Conservation (phyloP, 2,113 vertebrate species). For the Rhinoderma darwinii region DNA sequence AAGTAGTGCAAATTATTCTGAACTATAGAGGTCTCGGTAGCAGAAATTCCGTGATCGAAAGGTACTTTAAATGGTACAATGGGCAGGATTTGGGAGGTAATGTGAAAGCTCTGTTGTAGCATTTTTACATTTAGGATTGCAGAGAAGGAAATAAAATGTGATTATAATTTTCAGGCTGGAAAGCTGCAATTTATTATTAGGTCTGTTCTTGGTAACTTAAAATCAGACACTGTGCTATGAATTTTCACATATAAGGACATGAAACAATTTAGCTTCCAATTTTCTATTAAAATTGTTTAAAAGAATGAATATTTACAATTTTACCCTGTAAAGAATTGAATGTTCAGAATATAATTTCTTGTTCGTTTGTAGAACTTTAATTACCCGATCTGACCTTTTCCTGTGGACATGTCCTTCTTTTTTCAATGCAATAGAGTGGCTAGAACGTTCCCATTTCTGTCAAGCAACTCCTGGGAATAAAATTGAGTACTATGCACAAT, state of each 20-base stretch:
- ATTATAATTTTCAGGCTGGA: constrained; percentile 20
- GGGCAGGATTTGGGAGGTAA: constrained; percentile 10
- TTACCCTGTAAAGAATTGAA: neutral
- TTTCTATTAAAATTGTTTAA: neutral
- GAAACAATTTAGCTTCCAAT: neutral
- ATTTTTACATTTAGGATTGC: constrained; percentile 10
- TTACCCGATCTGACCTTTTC: neutral
- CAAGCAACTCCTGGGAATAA: no score
- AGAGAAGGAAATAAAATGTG: constrained; percentile 25
- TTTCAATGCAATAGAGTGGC: neutral
- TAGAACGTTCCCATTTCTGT: no score
- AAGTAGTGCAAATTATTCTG: constrained; percentile 29
- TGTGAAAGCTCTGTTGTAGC: constrained; percentile 2
- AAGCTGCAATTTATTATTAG: constrained; percentile 11
- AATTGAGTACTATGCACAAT: no score
- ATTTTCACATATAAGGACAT: constrained; percentile 4
- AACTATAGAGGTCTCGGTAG: constrained; percentile 17
- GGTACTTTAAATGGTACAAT: constrained; percentile 8
- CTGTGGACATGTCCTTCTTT: neutral
- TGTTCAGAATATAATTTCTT: neutral
- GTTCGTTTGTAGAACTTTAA: neutral
- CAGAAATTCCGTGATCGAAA: constrained; percentile 9
- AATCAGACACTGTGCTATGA: neutral
- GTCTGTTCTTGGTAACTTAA: neutral
- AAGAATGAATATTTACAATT: neutral